These are phyloP conservation scores for Tor tambroides DNA, from an alignment of 2,113 vertebrate genomes.

Conservation along the genomic window DNA sequence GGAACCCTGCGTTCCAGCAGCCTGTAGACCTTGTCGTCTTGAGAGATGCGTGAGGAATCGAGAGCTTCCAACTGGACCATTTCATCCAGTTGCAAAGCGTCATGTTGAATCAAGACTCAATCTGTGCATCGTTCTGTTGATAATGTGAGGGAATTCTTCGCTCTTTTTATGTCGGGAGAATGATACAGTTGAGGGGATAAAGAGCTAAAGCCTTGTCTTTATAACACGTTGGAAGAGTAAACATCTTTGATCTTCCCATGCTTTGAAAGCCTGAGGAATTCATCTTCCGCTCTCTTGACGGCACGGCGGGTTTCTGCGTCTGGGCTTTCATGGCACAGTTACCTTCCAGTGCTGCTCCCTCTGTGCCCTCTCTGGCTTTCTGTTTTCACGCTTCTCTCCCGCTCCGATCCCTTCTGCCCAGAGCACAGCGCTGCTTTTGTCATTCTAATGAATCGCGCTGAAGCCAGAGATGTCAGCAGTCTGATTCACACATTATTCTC, in stretches of 20 bases:
- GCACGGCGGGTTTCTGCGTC: slow-evolving; percentile 55
- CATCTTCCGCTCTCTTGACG: slow-evolving; percentile 53
- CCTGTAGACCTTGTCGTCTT: not conserved
- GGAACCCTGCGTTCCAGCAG: not conserved
- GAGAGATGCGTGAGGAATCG: not conserved
- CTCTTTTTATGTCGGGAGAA: slow-evolving; percentile 49
- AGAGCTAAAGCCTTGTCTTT: slow-evolving; percentile 53
- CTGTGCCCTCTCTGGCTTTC: slow-evolving; percentile 19
- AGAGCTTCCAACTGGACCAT: not conserved
- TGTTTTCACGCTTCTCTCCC: slow-evolving; percentile 17
- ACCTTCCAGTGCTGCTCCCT: slow-evolving; percentile 10
- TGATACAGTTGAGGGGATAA: slow-evolving; percentile 48
- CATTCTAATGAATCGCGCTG: slow-evolving; percentile 72
- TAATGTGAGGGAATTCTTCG: not conserved
- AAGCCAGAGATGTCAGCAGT: slow-evolving; percentile 70
- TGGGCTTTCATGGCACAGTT: slow-evolving; percentile 2
- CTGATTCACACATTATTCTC: slow-evolving; percentile 55
- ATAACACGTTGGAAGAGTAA: slow-evolving; percentile 46
- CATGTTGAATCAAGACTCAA: slow-evolving; percentile 9
- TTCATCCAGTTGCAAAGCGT: slow-evolving; percentile 14
- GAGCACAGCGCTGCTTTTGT: slow-evolving; percentile 66
- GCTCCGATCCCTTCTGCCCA: not conserved
- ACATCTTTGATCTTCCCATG: slow-evolving; percentile 62
- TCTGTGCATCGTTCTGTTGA: slow-evolving; percentile 11
- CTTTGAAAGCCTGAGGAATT: slow-evolving; percentile 54